Evolutionary conservation across 2,888 invertebrate species (phyloP), one percentile per base, ranked within the genome.

Genomic region (Polyommatus iphigenia): DNA sequence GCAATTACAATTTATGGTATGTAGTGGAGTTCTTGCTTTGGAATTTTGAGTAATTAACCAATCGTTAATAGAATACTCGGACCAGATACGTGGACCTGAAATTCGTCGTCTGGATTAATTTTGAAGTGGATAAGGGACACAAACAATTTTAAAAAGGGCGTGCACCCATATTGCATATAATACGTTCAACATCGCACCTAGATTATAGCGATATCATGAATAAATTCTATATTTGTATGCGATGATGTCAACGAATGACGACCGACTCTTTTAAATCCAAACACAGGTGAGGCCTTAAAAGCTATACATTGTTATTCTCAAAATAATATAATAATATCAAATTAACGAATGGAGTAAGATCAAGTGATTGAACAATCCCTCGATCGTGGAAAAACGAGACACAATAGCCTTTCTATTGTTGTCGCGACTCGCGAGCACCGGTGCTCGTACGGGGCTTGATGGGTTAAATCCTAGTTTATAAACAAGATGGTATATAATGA

Each of bases 121-220:
- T 8, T 59, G 59, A 59, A 59, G 59, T 5, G 18, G 54, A 18
- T 57, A 57, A 18, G 6, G 57, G 7, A 10, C 59, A 59, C n/a
- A 59, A 24, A 62, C 24, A 62, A 13, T 59, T 20, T 67, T 20
- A 13, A 67, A 67, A 13, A 29, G 29, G 62, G 13, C 24, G 24
- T 24, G 20, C 6, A 8, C 13, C 24, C 4, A 29, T 62, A 62
- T 24, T 24, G 24, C 29, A 24, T 29, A 10, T 3, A 13, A 24
- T 67, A 67, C 13, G 13, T 67, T 29, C 32, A 67, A 67, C 67
- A 67, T 67, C 15, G 29, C 29, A 15, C 29, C 24, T 67, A 32
- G 15, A 67, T 67, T 32, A 67, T 67, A 32, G 67, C 29, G 67
- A 67, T 32, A 67, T 62, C 13, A 24, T 67, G 67, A 67, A 67